phyloP scores from a whole-genome alignment of 2,888 invertebrate species.

The Nasonovia ribisnigri region DNA sequence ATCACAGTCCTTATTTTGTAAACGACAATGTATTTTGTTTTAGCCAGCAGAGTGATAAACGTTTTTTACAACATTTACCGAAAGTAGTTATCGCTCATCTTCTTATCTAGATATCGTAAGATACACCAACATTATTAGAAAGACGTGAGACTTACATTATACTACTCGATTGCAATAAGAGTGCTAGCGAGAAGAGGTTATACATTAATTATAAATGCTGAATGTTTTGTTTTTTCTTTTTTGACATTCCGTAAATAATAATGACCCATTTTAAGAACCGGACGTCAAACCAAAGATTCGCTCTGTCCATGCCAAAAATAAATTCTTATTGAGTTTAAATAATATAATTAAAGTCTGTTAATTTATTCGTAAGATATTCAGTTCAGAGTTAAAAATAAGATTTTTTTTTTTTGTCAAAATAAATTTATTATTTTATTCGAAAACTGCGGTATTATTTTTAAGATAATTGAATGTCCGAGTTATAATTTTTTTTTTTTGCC shows the following conservation, averaged over 20 bases:
- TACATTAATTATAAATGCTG: not conserved
- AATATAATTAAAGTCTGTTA: conserved; percentile 19
- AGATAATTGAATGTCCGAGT: not conserved
- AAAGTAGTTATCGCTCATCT: not conserved
- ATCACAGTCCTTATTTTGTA: too few species aligned
- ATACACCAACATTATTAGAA: not conserved
- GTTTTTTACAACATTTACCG: not conserved
- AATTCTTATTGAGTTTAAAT: conserved; percentile 36
- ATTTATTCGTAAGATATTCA: not conserved
- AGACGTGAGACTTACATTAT: not conserved
- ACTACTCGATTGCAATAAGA: not conserved
- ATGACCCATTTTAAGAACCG: conserved; percentile 40
- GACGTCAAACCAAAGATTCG: conserved; percentile 18
- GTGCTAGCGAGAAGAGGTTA: not conserved
- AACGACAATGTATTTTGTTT: not conserved
- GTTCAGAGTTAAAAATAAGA: not conserved
- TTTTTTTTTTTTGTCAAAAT: not conserved
- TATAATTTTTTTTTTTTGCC: not conserved
- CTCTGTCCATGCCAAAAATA: conserved; percentile 35
- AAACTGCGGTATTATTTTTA: not conserved
- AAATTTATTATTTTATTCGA: not conserved
- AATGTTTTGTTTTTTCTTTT: conserved; percentile 19
- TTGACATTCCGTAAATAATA: conserved; percentile 35
- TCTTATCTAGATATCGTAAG: not conserved
- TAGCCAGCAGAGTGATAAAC: not conserved